Evolutionary conservation across 2,113 vertebrate genomes (phyloP).

Genomic region (Zosterops japonicus): DNA sequence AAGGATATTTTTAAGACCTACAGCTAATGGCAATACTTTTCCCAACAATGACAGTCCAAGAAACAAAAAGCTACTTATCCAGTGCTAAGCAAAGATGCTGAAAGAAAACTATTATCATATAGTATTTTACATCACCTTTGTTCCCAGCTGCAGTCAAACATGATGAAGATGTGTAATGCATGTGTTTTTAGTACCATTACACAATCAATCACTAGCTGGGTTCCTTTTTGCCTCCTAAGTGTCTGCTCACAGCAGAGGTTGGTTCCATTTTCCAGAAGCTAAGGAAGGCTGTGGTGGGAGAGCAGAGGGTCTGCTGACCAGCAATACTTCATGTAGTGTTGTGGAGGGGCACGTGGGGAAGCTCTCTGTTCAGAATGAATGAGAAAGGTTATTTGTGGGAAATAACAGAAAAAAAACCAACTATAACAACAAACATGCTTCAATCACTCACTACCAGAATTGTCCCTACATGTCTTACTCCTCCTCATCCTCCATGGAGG

Average conservation of each 20-base stretch:
- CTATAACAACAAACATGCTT: not conserved
- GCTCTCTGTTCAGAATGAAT: not conserved
- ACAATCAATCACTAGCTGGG: not conserved
- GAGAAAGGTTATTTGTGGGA: not conserved
- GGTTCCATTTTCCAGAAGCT: not conserved
- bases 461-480: not conserved
- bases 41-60: not conserved
- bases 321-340: not conserved
- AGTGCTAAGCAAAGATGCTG: not conserved
- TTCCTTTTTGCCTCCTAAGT: not conserved
- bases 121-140: not conserved
- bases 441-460: not conserved
- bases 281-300: not conserved
- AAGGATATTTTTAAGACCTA: not conserved
- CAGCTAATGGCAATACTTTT: not conserved
- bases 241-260: not conserved
- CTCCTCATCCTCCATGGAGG: not conserved
- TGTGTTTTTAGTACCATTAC: not conserved
- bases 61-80: not conserved
- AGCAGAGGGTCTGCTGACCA: not conserved
- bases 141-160: not conserved
- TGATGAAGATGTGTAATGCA: not conserved
- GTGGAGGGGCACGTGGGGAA: not conserved
- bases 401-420: not conserved
- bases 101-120: not conserved